phyloP scores from a whole-genome alignment of 2,888 invertebrate species.

The Myopa testacea region DNA sequence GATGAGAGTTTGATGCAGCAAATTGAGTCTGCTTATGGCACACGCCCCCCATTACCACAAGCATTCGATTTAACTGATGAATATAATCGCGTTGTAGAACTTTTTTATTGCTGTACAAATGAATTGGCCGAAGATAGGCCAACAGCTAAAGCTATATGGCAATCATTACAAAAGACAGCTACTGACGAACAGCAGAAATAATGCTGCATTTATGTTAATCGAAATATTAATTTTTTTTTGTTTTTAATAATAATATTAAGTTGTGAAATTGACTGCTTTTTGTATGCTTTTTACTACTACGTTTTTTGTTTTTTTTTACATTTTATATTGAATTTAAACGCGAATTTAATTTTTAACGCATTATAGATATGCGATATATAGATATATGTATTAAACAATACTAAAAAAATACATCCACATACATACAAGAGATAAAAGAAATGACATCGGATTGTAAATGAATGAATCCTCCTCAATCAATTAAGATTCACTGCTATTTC shows the following conservation, averaged over 20 bases:
- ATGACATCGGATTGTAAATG: background rate
- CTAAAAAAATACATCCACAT: too few relatives aligned
- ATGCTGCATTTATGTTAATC: background rate
- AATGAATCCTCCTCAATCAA: too few relatives aligned
- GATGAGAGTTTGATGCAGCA: conserved; percentile 25
- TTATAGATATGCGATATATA: too few relatives aligned
- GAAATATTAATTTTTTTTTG: too few relatives aligned
- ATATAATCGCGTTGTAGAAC: conserved; percentile 75
- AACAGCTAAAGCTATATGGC: conserved; percentile 70
- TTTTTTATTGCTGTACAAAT: conserved; percentile 81
- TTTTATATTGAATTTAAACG: too few relatives aligned
- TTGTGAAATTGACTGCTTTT: background rate
- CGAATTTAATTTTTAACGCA: too few relatives aligned
- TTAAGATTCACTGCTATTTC: background rate
- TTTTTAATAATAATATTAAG: too few relatives aligned
- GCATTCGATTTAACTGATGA: conserved; percentile 72
- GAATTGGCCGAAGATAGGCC: conserved; percentile 72
- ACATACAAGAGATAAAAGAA: too few relatives aligned
- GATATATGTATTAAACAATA: too few relatives aligned
- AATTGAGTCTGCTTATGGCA: conserved; percentile 69
- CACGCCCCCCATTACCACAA: conserved; percentile 77
- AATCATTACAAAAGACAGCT: conserved; percentile 42
- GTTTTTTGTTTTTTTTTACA: too few relatives aligned
- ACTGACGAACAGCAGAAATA: background rate
- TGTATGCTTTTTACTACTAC: background rate